phyloP scores from a whole-genome alignment of 1,140 invertebrate species.

The Liolophura sinensis region DNA sequence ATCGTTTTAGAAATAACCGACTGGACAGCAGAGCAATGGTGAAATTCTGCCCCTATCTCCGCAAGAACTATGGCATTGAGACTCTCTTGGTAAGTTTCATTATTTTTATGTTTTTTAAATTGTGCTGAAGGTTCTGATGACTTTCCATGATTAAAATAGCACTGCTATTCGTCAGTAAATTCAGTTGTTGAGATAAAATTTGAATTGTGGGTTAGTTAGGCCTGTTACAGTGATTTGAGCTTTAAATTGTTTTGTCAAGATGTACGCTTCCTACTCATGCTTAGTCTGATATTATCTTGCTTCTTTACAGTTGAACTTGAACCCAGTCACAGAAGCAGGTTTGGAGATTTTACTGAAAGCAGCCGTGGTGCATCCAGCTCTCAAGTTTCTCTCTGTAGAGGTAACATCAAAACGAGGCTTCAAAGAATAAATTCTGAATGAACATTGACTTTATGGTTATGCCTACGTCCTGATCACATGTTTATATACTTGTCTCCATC shows the following conservation, averaged over 20 bases:
- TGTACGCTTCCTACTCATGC: background rate
- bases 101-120: background rate
- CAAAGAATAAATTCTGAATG: background rate
- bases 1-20: slow-evolving; percentile 44
- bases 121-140: background rate
- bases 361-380: slow-evolving; percentile 20
- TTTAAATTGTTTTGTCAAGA: background rate
- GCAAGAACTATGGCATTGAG: slow-evolving; percentile 41
- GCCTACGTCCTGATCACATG: background rate
- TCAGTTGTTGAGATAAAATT: background rate
- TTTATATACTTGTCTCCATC: slow-evolving; percentile 16
- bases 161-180: background rate
- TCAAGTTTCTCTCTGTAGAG: slow-evolving; percentile 38
- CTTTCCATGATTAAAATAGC: background rate
- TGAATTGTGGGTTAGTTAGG: no score
- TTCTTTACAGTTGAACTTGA: slow-evolving; percentile 38
- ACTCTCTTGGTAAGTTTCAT: slow-evolving; percentile 39
- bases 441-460: background rate
- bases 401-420: slow-evolving; percentile 20
- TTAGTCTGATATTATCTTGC: background rate
- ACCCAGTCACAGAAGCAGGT: slow-evolving; percentile 39
- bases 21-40: slow-evolving; percentile 35
- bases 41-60: slow-evolving; percentile 28
- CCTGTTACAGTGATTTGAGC: background rate
- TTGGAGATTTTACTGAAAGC: slow-evolving; percentile 38